These are phyloP conservation scores for Andrena bicolor DNA, from an alignment of 2,888 invertebrate species.

Conservation along the genomic window DNA sequence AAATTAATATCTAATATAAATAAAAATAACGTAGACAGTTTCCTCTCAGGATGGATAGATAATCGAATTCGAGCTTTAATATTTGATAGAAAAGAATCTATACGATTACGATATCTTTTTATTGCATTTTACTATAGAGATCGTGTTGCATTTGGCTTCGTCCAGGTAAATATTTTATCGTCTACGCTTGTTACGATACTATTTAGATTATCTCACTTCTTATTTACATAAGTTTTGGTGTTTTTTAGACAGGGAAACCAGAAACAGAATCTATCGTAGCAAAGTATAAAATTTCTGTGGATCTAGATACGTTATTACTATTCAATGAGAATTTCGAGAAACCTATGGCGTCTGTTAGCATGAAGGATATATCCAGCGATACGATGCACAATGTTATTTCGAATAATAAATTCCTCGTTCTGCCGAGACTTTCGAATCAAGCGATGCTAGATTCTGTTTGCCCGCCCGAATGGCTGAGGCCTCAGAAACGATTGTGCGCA, in stretches of 20 bases:
- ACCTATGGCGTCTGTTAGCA: slow-evolving; percentile 94
- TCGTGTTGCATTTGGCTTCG: slow-evolving; percentile 94
- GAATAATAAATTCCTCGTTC: slow-evolving; percentile 93
- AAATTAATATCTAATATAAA: slow-evolving; percentile 90
- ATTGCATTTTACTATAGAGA: slow-evolving; percentile 95
- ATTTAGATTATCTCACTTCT: not conserved
- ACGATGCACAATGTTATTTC: slow-evolving; percentile 95
- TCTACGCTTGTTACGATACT: not conserved
- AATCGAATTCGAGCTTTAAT: slow-evolving; percentile 96
- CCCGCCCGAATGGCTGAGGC: slow-evolving; percentile 94
- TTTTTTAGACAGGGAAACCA: slow-evolving; percentile 88
- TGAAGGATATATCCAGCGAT: slow-evolving; percentile 95
- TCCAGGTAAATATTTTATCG: slow-evolving; percentile 80
- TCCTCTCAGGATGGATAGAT: slow-evolving; percentile 95
- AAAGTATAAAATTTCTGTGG: slow-evolving; percentile 90
- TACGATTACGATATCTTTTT: slow-evolving; percentile 94
- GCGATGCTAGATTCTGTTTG: slow-evolving; percentile 93
- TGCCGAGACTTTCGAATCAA: slow-evolving; percentile 97
- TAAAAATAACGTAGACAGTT: slow-evolving; percentile 90
- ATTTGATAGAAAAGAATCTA: slow-evolving; percentile 91
- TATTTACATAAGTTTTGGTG: not conserved
- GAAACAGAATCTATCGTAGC: slow-evolving; percentile 88
- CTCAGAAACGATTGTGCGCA: slow-evolving; percentile 91
- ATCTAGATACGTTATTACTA: slow-evolving; percentile 92
- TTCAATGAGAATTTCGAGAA: slow-evolving; percentile 94